phyloP scores from a whole-genome alignment of 35 echinoderm and acorn worm species.

The Holothuria glaberrima region DNA sequence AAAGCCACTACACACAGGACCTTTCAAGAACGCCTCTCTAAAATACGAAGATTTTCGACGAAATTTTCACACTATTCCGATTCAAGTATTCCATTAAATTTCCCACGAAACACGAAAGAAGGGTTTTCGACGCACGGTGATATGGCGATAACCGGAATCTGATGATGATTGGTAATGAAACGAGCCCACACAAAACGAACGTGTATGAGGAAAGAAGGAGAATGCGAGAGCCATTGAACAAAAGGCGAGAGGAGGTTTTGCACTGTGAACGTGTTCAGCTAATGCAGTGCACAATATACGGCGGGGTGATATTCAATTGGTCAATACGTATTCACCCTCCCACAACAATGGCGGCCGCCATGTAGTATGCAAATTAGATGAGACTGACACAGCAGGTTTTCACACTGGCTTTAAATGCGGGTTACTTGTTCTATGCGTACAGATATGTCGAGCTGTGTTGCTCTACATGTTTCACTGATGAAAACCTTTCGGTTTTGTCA shows the following conservation, averaged over 20 bases:
- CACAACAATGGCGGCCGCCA: constrained; percentile 61
- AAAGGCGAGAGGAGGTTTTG: constrained; percentile 51
- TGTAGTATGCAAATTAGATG: constrained; percentile 55
- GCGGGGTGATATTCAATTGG: constrained; percentile 15
- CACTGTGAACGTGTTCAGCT: constrained; percentile 53
- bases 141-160: constrained; percentile 79
- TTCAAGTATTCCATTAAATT: constrained; percentile 67
- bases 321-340: constrained; percentile 45
- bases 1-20: constrained; percentile 65
- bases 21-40: constrained; percentile 65
- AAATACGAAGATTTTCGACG: constrained; percentile 65
- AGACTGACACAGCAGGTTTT: too few species aligned
- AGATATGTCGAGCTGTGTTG: too few species aligned
- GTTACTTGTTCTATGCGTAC: too few species aligned
- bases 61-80: constrained; percentile 61
- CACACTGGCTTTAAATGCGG: too few species aligned
- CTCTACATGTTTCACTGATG: too few species aligned
- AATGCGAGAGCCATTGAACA: constrained; percentile 62
- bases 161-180: constrained; percentile 94
- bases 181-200: constrained; percentile 82
- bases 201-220: constrained; percentile 61
- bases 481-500: too few species aligned
- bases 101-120: constrained; percentile 64
- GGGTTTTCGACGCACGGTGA: constrained; percentile 69
- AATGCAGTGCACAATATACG: constrained; percentile 38